Conservation (phyloP, 2,888 invertebrate species). For the Microctonus brassicae region DNA sequence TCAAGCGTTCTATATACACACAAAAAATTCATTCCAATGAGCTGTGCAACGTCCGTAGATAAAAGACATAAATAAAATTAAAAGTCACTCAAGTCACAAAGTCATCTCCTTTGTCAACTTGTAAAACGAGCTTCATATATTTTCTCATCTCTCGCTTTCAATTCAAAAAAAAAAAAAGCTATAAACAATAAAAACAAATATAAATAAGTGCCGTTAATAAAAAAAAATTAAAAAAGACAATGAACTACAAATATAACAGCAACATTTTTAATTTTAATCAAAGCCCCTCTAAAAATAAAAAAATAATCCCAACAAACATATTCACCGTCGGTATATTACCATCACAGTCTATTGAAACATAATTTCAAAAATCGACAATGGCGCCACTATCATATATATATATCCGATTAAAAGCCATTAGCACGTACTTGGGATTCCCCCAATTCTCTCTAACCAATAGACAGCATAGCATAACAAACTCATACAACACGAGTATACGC, state of each 20-base stretch:
- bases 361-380: neutral
- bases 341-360: no score
- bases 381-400: neutral
- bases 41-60: conserved; percentile 15
- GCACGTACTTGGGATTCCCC: neutral
- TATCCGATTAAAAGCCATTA: neutral
- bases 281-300: no score
- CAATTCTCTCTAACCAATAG: neutral
- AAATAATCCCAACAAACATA: no score
- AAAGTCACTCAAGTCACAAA: conserved; percentile 46
- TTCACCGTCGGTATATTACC: no score
- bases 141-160: neutral
- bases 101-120: neutral
- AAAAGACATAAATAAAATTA: conserved; percentile 50
- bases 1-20: conserved; percentile 6
- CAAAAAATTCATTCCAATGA: neutral
- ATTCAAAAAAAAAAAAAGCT: neutral
- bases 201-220: neutral
- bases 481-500: neutral
- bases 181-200: neutral
- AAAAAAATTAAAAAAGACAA: no score
- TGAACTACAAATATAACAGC: no score
- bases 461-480: neutral
- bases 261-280: no score
- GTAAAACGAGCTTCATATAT: neutral